phyloP scores from a whole-genome alignment of 2,888 invertebrate species.

The Pilophorus perplexus region DNA sequence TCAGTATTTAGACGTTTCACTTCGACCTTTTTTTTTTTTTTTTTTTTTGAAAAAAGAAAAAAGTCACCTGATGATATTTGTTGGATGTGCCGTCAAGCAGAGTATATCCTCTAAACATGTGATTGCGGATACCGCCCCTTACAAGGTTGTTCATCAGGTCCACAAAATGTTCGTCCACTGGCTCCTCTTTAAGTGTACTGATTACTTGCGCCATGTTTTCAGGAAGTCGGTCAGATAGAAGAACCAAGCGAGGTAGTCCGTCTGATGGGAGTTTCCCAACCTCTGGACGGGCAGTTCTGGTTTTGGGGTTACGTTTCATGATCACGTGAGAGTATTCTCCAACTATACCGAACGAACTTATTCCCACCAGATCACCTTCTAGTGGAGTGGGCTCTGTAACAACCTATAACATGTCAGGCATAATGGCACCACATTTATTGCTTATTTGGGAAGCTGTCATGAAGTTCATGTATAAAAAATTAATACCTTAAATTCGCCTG shows the following conservation, averaged over 20 bases:
- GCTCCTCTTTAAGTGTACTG: neutral
- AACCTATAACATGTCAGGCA: neutral
- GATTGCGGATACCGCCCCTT: slow-evolving; percentile 51
- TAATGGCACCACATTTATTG: too few relatives aligned
- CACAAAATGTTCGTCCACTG: slow-evolving; percentile 46
- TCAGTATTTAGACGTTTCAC: too few relatives aligned
- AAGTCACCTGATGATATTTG: slow-evolving; percentile 8
- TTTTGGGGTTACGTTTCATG: slow-evolving; percentile 52
- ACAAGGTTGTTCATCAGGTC: slow-evolving; percentile 51
- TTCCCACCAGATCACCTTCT: slow-evolving; percentile 70
- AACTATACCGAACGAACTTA: slow-evolving; percentile 63
- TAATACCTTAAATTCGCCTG: slow-evolving; percentile 57
- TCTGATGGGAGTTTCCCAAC: slow-evolving; percentile 42
- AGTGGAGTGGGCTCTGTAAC: slow-evolving; percentile 70
- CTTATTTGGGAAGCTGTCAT: too few relatives aligned
- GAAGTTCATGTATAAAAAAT: too few relatives aligned
- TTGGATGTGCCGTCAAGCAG: slow-evolving; percentile 48
- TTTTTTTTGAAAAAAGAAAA: neutral
- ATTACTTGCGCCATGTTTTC: slow-evolving; percentile 3
- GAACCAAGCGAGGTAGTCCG: slow-evolving; percentile 52
- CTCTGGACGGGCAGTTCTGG: slow-evolving; percentile 46
- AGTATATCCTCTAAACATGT: slow-evolving; percentile 57
- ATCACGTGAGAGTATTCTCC: slow-evolving; percentile 56
- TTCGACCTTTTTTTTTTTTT: too few relatives aligned
- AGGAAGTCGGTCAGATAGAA: slow-evolving; percentile 55